Evolutionary conservation across 2,888 invertebrate species (phyloP).

Genomic region (Hemithea aestivaria): DNA sequence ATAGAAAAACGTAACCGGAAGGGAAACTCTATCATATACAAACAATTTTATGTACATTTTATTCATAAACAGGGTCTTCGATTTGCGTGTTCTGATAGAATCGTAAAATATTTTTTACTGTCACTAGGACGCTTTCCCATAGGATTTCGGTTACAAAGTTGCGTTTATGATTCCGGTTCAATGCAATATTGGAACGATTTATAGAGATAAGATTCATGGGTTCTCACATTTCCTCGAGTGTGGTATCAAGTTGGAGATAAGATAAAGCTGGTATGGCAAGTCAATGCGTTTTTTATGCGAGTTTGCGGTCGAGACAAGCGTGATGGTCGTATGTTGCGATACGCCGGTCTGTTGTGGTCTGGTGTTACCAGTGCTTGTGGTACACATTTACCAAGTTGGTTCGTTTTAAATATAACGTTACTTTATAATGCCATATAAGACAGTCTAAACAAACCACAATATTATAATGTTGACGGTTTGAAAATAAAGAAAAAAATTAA

Average conservation of each 20-base stretch:
- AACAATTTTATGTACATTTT: slow-evolving; percentile 56
- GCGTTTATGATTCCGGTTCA: slow-evolving; percentile 47
- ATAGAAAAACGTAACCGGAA: slow-evolving; percentile 13
- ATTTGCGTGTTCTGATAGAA: slow-evolving; percentile 58
- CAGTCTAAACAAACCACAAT: too few species aligned
- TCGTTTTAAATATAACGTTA: too few species aligned
- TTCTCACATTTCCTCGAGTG: neutral
- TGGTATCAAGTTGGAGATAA: neutral
- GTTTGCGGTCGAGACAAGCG: too few species aligned
- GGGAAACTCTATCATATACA: slow-evolving; percentile 36
- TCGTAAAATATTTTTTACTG: slow-evolving; percentile 73
- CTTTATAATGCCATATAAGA: too few species aligned
- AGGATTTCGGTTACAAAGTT: slow-evolving; percentile 65
- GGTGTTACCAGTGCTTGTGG: too few species aligned
- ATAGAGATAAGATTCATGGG: slow-evolving; percentile 8
- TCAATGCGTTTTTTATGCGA: too few species aligned
- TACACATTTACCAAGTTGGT: too few species aligned
- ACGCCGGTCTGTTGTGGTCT: too few species aligned
- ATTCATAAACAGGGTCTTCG: slow-evolving; percentile 60
- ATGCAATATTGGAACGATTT: slow-evolving; percentile 7
- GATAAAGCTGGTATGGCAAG: too few species aligned
- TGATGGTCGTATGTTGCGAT: too few species aligned
- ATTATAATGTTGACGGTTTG: too few species aligned
- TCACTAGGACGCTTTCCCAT: slow-evolving; percentile 55
- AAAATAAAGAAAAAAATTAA: too few species aligned